These are phyloP conservation scores for Calycopis cecrops DNA, from an alignment of 1,140 invertebrate genomes.

Conservation along the genomic window DNA sequence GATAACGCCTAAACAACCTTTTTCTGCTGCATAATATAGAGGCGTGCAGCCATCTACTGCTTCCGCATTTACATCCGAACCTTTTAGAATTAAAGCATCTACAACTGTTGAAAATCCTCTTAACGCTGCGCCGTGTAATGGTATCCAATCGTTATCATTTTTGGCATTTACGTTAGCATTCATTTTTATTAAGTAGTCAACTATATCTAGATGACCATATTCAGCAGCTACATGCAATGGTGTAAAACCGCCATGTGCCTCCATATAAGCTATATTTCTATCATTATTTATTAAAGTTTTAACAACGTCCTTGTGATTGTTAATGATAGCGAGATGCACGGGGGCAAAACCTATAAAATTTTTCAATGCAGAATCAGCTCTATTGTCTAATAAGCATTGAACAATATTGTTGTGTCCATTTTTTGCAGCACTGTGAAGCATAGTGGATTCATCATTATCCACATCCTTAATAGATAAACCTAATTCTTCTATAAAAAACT, in stretches of 20 bases:
- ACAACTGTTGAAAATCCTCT: background rate
- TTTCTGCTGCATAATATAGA: constrained; percentile 1
- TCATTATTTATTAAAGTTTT: background rate
- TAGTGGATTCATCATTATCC: background rate
- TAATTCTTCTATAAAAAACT: constrained; percentile 5
- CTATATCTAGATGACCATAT: constrained; percentile 2
- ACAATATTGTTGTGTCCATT: background rate
- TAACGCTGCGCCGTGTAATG: constrained; percentile 1
- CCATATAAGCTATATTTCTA: background rate
- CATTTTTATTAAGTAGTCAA: background rate
- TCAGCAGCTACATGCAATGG: constrained; percentile 9
- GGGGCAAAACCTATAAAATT: background rate
- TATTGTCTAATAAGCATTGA: constrained; percentile 1
- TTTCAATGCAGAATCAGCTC: background rate
- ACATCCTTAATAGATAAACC: background rate
- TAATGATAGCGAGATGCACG: background rate
- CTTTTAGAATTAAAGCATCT: background rate
- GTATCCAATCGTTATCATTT: constrained; percentile 8
- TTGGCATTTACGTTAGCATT: background rate
- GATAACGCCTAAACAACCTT: background rate
- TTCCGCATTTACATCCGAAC: background rate
- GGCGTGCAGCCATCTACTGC: constrained; percentile 2
- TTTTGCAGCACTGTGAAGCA: constrained; percentile 2
- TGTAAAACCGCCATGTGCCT: background rate
- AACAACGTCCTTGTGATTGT: background rate